A percentile compares a stretch with the other conserved stretches of the same genome.
These are phyloP conservation scores for Syngnathus floridae DNA, from an alignment of 2,113 vertebrate genomes.

Conservation along the genomic window DNA sequence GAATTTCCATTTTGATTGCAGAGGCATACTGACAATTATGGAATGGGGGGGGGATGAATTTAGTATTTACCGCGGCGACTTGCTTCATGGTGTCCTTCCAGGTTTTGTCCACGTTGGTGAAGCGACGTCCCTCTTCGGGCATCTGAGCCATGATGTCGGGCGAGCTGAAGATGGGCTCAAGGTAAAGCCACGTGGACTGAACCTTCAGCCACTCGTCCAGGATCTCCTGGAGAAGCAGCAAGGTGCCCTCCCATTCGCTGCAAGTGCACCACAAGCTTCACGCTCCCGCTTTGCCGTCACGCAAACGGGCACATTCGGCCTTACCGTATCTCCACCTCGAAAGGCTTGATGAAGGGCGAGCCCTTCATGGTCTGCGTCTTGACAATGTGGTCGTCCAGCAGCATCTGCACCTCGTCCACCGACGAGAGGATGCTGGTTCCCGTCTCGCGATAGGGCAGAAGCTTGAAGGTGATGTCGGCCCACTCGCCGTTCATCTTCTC, in stretches of 20 bases:
- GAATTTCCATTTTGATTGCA: too few species aligned
- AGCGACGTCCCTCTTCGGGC: conserved; percentile 79
- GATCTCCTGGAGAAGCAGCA: conserved; percentile 81
- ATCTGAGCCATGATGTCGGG: conserved; percentile 85
- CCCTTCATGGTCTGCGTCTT: conserved; percentile 86
- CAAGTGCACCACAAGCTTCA: background rate
- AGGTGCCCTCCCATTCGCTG: conserved; percentile 79
- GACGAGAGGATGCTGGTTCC: conserved; percentile 79
- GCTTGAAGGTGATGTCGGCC: conserved; percentile 73
- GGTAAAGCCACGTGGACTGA: conserved; percentile 82
- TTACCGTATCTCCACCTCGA: conserved; percentile 78
- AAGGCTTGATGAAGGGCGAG: conserved; percentile 81
- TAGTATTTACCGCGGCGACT: conserved; percentile 64
- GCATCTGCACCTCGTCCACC: conserved; percentile 81
- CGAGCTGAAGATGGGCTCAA: conserved; percentile 86
- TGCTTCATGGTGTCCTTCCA: conserved; percentile 80
- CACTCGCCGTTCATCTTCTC: conserved; percentile 79
- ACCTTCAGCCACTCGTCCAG: conserved; percentile 86
- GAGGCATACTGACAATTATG: too few species aligned
- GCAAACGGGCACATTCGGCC: background rate
- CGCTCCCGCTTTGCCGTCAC: too few species aligned
- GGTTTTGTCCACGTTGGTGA: conserved; percentile 77
- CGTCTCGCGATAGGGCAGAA: conserved; percentile 76
- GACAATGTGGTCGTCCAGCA: conserved; percentile 84
- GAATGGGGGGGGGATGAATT: too few species aligned